Percentiles rank a stretch among this genome's conserved stretches.
phyloP scores from a whole-genome alignment of 2,113 vertebrate genomes.

The Passer montanus region DNA sequence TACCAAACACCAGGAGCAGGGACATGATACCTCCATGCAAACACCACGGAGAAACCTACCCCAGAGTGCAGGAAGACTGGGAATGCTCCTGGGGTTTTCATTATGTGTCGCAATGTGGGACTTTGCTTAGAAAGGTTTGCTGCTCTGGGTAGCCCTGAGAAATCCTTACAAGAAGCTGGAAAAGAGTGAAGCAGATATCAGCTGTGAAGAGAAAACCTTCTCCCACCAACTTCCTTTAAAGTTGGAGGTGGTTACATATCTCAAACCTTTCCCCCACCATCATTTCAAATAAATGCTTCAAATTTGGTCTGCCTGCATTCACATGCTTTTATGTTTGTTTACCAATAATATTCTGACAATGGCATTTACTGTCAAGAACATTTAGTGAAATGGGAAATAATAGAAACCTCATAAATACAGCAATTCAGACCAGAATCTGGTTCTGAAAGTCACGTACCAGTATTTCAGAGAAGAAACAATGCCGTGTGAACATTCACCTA shows the following conservation, averaged over 20 bases:
- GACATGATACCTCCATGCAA: background rate
- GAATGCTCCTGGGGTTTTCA: fast-evolving
- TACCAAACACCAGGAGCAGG: fast-evolving
- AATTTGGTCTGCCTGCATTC: background rate
- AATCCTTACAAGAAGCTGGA: background rate
- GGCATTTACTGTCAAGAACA: constrained; percentile 1
- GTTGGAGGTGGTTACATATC: background rate
- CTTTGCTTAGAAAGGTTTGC: background rate
- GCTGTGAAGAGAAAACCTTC: background rate
- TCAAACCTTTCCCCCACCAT: background rate
- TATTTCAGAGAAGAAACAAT: constrained; percentile 60
- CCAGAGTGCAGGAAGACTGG: background rate
- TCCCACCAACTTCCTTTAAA: background rate
- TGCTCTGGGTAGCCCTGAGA: background rate
- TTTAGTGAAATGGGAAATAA: constrained; percentile 33
- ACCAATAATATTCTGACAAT: constrained; percentile 37
- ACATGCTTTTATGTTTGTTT: background rate
- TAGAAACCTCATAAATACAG: constrained; percentile 24
- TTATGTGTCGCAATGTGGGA: background rate
- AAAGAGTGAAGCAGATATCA: background rate
- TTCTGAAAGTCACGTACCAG: constrained; percentile 62
- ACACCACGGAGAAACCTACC: fast-evolving
- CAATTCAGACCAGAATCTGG: constrained; percentile 32
- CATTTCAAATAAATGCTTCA: background rate
- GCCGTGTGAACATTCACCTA: constrained; percentile 13